Base-by-base conservation (phyloP, 2,888 invertebrate genomes). In the Drosophila prolongata region DNA sequence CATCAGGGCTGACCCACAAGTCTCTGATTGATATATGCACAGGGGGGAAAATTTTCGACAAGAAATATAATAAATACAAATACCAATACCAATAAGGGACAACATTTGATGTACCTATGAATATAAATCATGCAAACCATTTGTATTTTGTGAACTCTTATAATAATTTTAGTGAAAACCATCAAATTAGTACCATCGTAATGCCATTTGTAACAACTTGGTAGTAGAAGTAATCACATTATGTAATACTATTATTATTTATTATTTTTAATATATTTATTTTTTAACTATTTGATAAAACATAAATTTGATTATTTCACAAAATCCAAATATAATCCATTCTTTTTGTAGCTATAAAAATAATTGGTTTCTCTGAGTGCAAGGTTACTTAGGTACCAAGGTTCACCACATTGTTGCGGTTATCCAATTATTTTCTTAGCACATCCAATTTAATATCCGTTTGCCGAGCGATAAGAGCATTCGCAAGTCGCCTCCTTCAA, bases 1-100 rank as follows among this genome's bases (percentile, higher is more conserved):
- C 66, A 66, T 42, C 54, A 14, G 55, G 65, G 54, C 42, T 54
- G 52, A 66, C 38, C 66, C 16, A n/a, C 6, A 40, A 46, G 16
- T 40, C 16, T 9, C 44, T 47, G 67, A 62, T 64, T 62, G 62
- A 64, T 64, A 50, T 42, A 49, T 62, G 38, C 65, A 40, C 44
- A 13, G 24, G 1, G 16, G 24, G 24, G 46, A 65, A 38, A 42
- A 11, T 13, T 3, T 24, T 16, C 10, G 6, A 16, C 6, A 14
- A 16, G 9, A 34, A 16, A 34, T 47, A 34, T 16, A 14, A 30
- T 16, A 14, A 14, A 30, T 16, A 14, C 9, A 47, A 47, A 34
- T 34, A 30, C 10, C 34, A 47, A 47, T 47, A 16, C 10, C 34
- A 47, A 47, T 47, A 16, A 47, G 34, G 34, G 34, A 16, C 14